Conservation (phyloP, 1,140 invertebrate genomes). For the Cyphomyrmex costatus region DNA sequence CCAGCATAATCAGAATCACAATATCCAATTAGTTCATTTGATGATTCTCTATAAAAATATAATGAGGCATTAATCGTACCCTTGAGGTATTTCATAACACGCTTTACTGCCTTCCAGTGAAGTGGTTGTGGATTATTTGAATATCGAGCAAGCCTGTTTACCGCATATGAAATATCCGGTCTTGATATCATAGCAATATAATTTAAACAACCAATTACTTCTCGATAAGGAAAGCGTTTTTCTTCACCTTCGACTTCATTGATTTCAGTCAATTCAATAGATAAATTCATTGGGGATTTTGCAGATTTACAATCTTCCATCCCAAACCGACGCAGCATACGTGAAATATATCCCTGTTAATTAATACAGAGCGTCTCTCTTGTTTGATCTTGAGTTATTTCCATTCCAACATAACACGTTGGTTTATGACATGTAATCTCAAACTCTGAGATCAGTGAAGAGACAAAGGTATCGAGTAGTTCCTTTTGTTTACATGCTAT, state of each 20-base stretch:
- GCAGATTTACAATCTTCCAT: neutral
- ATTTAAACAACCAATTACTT: neutral
- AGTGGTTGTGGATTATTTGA: neutral
- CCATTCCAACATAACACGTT: conserved; percentile 20
- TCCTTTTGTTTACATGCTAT: neutral
- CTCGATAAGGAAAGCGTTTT: conserved; percentile 9
- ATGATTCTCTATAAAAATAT: neutral
- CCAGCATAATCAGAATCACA: conserved; percentile 48
- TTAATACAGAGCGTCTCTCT: neutral
- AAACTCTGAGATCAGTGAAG: neutral
- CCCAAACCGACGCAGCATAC: conserved; percentile 12
- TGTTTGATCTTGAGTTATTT: conserved; percentile 2
- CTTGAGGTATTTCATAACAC: conserved; percentile 29
- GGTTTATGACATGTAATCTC: conserved; percentile 2
- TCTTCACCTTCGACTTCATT: neutral
- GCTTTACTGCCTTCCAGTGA: conserved; percentile 47
- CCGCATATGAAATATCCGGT: conserved; percentile 13
- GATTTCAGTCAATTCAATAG: neutral
- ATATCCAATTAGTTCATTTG: conserved; percentile 1
- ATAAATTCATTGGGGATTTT: neutral
- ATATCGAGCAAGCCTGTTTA: neutral
- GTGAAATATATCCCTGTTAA: conserved; percentile 19
- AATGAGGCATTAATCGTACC: conserved; percentile 13
- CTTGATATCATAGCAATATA: conserved; percentile 25
- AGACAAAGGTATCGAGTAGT: neutral